Evolutionary conservation across 2,113 vertebrate species (phyloP).

Genomic region (Peromyscus californicus): DNA sequence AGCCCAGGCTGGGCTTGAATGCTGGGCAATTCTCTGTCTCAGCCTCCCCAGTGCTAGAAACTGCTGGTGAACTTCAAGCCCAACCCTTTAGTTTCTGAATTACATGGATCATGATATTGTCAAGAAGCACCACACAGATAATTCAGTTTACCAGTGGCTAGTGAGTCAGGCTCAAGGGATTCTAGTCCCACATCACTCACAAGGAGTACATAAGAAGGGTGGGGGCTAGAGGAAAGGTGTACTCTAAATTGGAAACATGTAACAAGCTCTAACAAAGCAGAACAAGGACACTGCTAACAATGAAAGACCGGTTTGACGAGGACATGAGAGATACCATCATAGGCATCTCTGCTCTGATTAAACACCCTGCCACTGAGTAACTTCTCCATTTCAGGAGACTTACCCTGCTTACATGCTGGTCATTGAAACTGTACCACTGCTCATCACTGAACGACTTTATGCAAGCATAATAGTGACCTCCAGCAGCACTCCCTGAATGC

Average conservation of each 20-base stretch:
- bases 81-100: not conserved
- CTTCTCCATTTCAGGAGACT: slow-evolving; percentile 32
- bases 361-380: not conserved
- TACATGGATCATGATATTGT: slow-evolving; percentile 10
- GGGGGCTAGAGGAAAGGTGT: not conserved
- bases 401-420: slow-evolving; percentile 99
- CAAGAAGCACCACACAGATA: not conserved
- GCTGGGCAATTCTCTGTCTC: not conserved
- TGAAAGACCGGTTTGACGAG: not conserved
- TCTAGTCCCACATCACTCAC: not conserved
- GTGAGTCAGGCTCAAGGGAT: not conserved
- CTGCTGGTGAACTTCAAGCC: not conserved
- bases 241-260: slow-evolving; percentile 38
- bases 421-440: slow-evolving; percentile 99
- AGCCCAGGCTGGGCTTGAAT: not conserved
- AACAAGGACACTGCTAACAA: slow-evolving; percentile 35
- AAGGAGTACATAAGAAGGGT: not conserved
- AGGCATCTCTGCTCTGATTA: slow-evolving; percentile 5
- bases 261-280: not conserved
- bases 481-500: slow-evolving; percentile 98
- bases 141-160: slow-evolving; percentile 3
- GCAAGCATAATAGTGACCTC: slow-evolving; percentile 99
- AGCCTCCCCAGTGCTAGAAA: not conserved
- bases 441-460: slow-evolving; percentile 98
- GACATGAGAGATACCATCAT: slow-evolving; percentile 17